Evolutionary conservation across 2,113 vertebrate species (phyloP), one percentile per base, ranked within the genome.

Genomic region (Corythornis madagascariensis): DNA sequence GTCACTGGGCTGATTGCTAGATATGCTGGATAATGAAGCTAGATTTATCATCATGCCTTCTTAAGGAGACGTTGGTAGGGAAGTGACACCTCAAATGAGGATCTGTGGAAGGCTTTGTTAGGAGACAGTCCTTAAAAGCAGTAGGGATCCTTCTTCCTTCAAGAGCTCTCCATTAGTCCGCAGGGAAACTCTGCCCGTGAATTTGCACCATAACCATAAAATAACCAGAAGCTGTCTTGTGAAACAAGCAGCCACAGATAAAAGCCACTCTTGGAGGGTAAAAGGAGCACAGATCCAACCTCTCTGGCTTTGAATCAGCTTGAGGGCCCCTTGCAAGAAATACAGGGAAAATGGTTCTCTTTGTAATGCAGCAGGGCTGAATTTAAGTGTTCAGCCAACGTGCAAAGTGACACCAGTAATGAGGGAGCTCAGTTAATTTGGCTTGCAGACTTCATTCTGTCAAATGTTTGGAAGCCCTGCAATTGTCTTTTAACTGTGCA

Each of bases 361-460:
- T 70, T 71, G 45, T 57, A 56, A 53, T 21, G 33, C 77, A 86
- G 89, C 82, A 64, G 75, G 61, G 64, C 76, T 89, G 89, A 87
- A 83, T 57, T 70, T n/a, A 60, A 35, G 48, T 64, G n/a, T 91
- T 90, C 83, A 92, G 84, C 40, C 79, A 83, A 79, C 42, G 61
- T 50, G 48, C 16, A 72, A 83, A 80, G 70, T 80, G 85, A 88
- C 89, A 89, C 35, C 69, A 72, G 89, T 77, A 94, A 93, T 60
- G 90, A 93, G 76, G 69, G 85, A 86, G 63, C 88, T 78, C 90
- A 83, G 87, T 77, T 94, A 89, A 93, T 94, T 92, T 93, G 91
- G 89, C 87, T 91, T 63, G 56, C 56, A 91, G 47, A 33, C 72
- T 91, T 96, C 85, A 86, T 78, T 88, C 90, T 83, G 85, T 91